Conservation (phyloP, 2,888 invertebrate species). For the Ametastegia equiseti region DNA sequence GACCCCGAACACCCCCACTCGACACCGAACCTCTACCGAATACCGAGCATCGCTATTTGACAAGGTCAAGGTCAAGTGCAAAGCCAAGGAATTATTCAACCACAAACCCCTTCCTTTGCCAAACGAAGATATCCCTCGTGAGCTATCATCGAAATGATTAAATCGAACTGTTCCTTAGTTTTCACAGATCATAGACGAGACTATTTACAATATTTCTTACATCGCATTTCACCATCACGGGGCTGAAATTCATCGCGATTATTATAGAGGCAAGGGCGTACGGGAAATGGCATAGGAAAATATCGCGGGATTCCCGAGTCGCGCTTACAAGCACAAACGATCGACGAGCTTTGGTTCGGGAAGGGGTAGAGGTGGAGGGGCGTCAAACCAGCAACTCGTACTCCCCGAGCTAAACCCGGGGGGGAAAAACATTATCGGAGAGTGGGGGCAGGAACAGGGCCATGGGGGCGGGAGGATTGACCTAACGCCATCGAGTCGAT, state of each 20-base stretch:
- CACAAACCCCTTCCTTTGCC: background rate
- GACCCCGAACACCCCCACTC: constrained; percentile 52
- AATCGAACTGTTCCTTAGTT: no score
- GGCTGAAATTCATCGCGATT: background rate
- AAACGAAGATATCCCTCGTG: background rate
- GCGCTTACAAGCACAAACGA: constrained; percentile 10
- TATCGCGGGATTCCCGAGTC: background rate
- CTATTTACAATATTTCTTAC: no score
- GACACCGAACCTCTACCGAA: constrained; percentile 21
- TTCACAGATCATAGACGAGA: no score
- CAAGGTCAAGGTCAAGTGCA: background rate
- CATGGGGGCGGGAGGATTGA: constrained; percentile 36
- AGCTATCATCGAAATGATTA: background rate
- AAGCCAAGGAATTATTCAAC: background rate
- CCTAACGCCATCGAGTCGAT: background rate
- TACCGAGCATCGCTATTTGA: background rate
- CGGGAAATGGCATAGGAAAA: background rate
- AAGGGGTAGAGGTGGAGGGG: constrained; percentile 47
- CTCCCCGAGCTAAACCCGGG: constrained; percentile 39
- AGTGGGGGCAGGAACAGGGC: constrained; percentile 31
- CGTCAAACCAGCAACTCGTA: constrained; percentile 22
- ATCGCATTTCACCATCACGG: no score
- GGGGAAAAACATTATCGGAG: constrained; percentile 9
- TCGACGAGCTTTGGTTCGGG: constrained; percentile 33
- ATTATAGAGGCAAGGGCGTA: background rate